Evolutionary conservation across 2,888 invertebrate species (phyloP), one percentile per base, ranked within the genome.

Genomic region (Macrophya alboannulata): DNA sequence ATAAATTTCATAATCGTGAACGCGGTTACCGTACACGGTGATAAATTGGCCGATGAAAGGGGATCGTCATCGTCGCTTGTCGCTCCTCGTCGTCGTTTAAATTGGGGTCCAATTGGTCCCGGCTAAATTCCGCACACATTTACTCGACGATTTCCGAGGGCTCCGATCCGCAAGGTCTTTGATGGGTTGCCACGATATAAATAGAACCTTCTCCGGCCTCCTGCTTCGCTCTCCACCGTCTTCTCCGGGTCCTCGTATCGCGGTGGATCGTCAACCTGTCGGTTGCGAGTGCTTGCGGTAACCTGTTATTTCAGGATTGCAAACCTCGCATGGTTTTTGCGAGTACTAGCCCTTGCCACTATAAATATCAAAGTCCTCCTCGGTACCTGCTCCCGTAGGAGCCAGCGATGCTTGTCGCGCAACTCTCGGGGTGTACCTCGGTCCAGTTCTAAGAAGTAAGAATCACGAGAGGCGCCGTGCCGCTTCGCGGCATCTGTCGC

Each of bases 301-400:
- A 92, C 92, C 92, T 92, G 92, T 92, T 92, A 92, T 92, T 92
- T 92, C 90, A 92, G 91, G 90, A 92, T 92, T 90, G 91, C 92
- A 91, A 91, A 92, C 91, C 90, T 89, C 88, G 89, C 87, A 85
- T 87, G 90, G 91, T 92, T 92, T 92, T 92, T 89, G 89, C 87
- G 87, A 88, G 87, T 87, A 87, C 86, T 88, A 88, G 88, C 88
- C 90, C 89, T 88, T 88, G 88, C 89, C 89, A 90, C 91, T 91
- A 91, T 91, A 91, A 92, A 91, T 90, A 92, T 90, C 90, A 87
- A 87, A 88, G 88, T 84, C 76, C 72, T 55, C 43, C 37, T 68
- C 68, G 1, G 68, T 51, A 21, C 71, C 17, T 21, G 31, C 62
- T 62, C 74, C 45, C 31, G 17, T 1, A 62, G 62, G 45, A 59